These are phyloP conservation scores for Chondrosia reniformis DNA, from an alignment of 37 sponge, comb jelly and placozoan species.

Conservation along the genomic window DNA sequence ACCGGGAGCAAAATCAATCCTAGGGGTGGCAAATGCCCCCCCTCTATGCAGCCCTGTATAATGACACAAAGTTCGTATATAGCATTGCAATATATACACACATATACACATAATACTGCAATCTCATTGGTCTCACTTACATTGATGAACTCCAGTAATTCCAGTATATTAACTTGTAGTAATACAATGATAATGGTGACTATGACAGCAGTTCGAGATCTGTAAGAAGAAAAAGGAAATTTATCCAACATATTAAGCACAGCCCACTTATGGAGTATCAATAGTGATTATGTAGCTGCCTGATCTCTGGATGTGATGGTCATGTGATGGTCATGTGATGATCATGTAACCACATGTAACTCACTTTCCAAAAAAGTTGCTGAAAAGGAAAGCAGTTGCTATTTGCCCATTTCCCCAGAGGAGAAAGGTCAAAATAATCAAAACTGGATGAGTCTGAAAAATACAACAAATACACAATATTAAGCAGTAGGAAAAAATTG, in stretches of 20 bases:
- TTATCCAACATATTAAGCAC: no score
- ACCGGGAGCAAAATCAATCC: no score
- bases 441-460: constrained; percentile 41
- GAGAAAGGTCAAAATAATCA: constrained; percentile 38
- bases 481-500: no score
- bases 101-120: not conserved
- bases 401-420: constrained; percentile 76
- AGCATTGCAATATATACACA: not conserved
- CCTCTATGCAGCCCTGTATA: no score
- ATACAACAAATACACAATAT: no score
- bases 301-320: not conserved
- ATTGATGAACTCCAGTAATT: constrained; percentile 41
- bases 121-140: not conserved
- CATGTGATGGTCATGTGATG: not conserved
- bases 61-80: no score
- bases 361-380: constrained; percentile 59
- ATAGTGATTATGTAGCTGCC: no score
- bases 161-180: constrained; percentile 32
- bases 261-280: no score
- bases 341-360: not conserved
- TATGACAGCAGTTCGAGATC: constrained; percentile 66
- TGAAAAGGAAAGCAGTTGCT: constrained; percentile 61
- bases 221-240: not conserved
- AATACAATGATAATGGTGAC: constrained; percentile 62
- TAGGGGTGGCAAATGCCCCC: not conserved